phyloP scores from a whole-genome alignment of 2,888 invertebrate species.

The Baronia brevicornis region DNA sequence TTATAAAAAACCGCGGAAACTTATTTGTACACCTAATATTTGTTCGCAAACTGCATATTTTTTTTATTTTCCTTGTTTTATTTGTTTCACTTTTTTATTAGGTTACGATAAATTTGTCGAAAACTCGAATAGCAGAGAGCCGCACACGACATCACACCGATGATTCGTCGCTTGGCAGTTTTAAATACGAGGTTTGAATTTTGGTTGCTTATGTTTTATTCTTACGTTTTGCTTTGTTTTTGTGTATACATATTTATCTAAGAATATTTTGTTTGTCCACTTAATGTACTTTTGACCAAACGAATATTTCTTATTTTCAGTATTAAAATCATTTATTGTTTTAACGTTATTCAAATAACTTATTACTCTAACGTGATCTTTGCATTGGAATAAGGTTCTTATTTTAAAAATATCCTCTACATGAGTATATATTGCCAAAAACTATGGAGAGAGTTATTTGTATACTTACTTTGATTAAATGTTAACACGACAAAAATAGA shows the following conservation, averaged over 20 bases:
- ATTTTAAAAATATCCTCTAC: too few relatives aligned
- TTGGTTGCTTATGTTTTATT: conserved; percentile 23
- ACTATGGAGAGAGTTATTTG: too few relatives aligned
- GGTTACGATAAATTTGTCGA: conserved; percentile 57
- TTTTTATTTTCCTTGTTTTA: conserved; percentile 21
- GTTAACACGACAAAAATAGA: too few relatives aligned
- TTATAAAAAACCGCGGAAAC: too few relatives aligned
- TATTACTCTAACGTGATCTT: too few relatives aligned
- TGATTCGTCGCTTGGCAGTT: conserved; percentile 81
- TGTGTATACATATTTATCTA: conserved; percentile 13
- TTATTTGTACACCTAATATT: too few relatives aligned
- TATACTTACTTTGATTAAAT: too few relatives aligned
- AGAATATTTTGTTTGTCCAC: conserved; percentile 10
- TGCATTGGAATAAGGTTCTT: too few relatives aligned
- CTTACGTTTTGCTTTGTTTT: conserved; percentile 18
- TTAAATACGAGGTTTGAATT: conserved; percentile 78
- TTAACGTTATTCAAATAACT: too few relatives aligned
- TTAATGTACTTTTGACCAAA: too few relatives aligned
- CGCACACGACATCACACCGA: conserved; percentile 79
- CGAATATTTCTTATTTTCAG: background rate
- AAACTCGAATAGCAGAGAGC: conserved; percentile 45
- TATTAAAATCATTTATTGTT: too few relatives aligned
- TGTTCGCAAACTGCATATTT: conserved; percentile 16
- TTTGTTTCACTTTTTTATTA: conserved; percentile 28
- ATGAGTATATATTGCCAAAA: too few relatives aligned